Evolutionary conservation across 2,888 invertebrate species (phyloP).

Genomic region (Pyrrhia umbra): DNA sequence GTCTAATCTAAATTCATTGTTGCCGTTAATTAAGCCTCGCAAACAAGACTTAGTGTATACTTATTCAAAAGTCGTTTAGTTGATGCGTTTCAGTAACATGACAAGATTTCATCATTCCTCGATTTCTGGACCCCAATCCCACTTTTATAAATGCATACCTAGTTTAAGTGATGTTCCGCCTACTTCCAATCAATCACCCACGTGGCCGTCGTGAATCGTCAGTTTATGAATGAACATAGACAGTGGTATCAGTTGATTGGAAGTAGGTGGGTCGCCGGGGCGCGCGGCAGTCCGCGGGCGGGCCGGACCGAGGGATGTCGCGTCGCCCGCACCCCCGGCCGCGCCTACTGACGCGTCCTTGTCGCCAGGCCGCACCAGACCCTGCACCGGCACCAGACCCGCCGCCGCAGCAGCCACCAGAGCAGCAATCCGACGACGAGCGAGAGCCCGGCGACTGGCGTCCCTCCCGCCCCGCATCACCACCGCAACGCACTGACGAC

Average conservation of each 20-base stretch:
- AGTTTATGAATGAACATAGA: slow-evolving; percentile 78
- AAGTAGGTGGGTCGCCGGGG: slow-evolving; percentile 72
- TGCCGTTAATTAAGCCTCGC: slow-evolving; percentile 5
- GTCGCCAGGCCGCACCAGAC: slow-evolving; percentile 86
- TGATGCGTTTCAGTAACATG: too few species aligned
- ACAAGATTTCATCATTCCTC: too few species aligned
- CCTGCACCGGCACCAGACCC: slow-evolving; percentile 83
- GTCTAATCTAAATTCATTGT: slow-evolving; percentile 15
- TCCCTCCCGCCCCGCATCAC: slow-evolving; percentile 82
- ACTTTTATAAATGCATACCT: not conserved
- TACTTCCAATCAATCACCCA: slow-evolving; percentile 71
- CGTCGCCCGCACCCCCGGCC: slow-evolving; percentile 84
- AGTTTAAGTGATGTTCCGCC: slow-evolving; percentile 32
- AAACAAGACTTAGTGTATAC: not conserved
- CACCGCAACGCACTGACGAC: slow-evolving; percentile 85
- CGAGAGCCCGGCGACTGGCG: slow-evolving; percentile 89
- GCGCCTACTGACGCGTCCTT: slow-evolving; percentile 80
- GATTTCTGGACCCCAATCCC: not conserved
- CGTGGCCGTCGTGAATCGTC: slow-evolving; percentile 69
- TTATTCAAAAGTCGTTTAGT: too few species aligned
- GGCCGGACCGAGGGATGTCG: slow-evolving; percentile 82
- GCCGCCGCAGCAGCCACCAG: slow-evolving; percentile 81
- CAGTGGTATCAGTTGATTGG: slow-evolving; percentile 81
- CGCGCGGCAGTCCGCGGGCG: slow-evolving; percentile 82
- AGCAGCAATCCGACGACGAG: slow-evolving; percentile 87